phyloP scores from a whole-genome alignment of 1,140 invertebrate species.

The Neuroterus valhalla region DNA sequence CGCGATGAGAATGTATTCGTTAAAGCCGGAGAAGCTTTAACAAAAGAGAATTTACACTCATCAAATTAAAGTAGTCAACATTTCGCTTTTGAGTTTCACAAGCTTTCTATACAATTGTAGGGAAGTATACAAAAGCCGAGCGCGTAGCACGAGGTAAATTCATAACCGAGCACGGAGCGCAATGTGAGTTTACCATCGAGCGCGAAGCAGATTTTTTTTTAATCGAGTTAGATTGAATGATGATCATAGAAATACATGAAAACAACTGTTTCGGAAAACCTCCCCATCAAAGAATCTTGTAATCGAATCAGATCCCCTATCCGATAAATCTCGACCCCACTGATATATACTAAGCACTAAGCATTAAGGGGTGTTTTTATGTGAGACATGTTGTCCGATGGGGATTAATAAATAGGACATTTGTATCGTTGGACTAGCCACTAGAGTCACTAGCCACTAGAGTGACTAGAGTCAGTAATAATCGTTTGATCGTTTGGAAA shows the following conservation, averaged over 20 bases:
- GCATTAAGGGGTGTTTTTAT: not conserved
- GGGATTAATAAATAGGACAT: conserved; percentile 2
- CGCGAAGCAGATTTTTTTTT: too few relatives aligned
- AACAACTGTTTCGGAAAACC: conserved; percentile 9
- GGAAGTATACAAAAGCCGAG: too few relatives aligned
- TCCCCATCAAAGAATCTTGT: conserved; percentile 14
- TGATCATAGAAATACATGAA: not conserved
- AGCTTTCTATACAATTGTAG: too few relatives aligned
- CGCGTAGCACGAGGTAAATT: too few relatives aligned
- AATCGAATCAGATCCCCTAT: conserved; percentile 11
- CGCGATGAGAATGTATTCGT: too few relatives aligned
- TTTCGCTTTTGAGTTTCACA: too few relatives aligned
- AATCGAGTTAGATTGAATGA: not conserved
- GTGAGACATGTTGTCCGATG: not conserved
- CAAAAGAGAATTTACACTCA: too few relatives aligned
- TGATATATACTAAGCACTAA: not conserved
- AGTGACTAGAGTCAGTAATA: conserved; percentile 11
- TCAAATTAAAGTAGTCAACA: too few relatives aligned
- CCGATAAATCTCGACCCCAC: conserved; percentile 9
- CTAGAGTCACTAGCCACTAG: too few relatives aligned
- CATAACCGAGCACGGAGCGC: too few relatives aligned
- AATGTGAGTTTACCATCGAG: too few relatives aligned
- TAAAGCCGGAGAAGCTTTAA: too few relatives aligned
- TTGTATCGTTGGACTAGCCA: not conserved
- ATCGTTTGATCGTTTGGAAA: not conserved